Percentiles rank a stretch among this genome's conserved stretches.
Evolutionary conservation across 2,113 vertebrate genomes (phyloP).

Genomic region (Hippocampus mohnikei): DNA sequence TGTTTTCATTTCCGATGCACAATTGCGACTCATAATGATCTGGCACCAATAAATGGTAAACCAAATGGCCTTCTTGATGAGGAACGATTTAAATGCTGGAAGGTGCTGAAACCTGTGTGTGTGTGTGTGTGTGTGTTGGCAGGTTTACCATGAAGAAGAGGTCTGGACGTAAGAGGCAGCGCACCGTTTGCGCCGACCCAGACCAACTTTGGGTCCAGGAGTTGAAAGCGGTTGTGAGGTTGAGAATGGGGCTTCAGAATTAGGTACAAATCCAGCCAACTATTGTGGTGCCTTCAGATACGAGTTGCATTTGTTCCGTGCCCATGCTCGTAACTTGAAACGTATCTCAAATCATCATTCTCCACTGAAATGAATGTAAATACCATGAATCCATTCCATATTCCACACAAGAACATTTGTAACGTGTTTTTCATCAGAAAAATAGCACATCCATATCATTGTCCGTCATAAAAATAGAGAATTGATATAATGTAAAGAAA

Average conservation of each 20-base stretch:
- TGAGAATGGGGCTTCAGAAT: accelerated
- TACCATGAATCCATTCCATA: too few species aligned
- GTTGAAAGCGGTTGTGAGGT: neutral
- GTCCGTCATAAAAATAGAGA: too few species aligned
- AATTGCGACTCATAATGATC: slow-evolving; percentile 1
- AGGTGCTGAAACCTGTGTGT: neutral
- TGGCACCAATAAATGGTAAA: slow-evolving; percentile 19
- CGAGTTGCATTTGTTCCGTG: neutral
- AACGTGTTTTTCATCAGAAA: too few species aligned
- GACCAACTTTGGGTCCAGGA: neutral
- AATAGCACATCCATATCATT: too few species aligned
- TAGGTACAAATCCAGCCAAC: slow-evolving; percentile 26
- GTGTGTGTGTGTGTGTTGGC: neutral
- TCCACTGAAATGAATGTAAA: neutral
- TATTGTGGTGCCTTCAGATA: neutral
- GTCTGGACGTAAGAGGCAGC: accelerated
- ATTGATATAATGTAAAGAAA: too few species aligned
- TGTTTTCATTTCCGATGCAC: neutral
- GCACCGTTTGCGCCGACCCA: slow-evolving; percentile 54
- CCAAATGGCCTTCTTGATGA: neutral
- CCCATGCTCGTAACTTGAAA: neutral
- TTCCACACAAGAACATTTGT: too few species aligned
- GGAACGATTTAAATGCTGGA: neutral
- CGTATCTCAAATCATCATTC: neutral
- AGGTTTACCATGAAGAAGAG: slow-evolving; percentile 47